Conservation (phyloP, 2,113 vertebrate genomes). For the Carettochelys insculpta region DNA sequence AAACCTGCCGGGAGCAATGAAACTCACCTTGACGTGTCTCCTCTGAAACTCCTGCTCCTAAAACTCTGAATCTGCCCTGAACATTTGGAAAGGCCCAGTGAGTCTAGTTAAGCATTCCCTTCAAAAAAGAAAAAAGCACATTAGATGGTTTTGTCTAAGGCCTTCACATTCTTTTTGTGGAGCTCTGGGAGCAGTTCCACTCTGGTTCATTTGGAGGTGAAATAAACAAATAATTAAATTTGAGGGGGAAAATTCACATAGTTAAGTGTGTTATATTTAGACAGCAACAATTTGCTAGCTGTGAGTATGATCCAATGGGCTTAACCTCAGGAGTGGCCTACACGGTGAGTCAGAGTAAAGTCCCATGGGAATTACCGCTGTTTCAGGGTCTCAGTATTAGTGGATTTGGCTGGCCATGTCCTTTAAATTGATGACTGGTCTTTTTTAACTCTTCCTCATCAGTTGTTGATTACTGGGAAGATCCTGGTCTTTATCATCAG, state of each 20-base stretch:
- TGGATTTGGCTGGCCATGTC: slow-evolving; percentile 11
- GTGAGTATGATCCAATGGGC: slow-evolving; percentile 26
- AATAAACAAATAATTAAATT: slow-evolving; percentile 53
- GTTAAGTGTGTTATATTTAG: not conserved
- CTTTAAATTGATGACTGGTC: slow-evolving; percentile 26
- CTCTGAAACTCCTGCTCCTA: not conserved
- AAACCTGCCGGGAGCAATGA: slow-evolving; percentile 11
- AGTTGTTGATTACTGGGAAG: slow-evolving; percentile 35
- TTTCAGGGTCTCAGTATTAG: slow-evolving; percentile 8
- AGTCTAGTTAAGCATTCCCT: not conserved
- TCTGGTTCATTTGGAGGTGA: slow-evolving; percentile 50
- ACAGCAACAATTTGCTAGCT: slow-evolving; percentile 54
- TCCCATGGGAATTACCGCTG: slow-evolving; percentile 47
- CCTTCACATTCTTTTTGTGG: slow-evolving; percentile 10
- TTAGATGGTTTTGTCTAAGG: slow-evolving; percentile 17
- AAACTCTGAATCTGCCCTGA: slow-evolving; percentile 41
- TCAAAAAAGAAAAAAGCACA: slow-evolving; percentile 6
- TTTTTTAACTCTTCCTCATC: slow-evolving; percentile 45
- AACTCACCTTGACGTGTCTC: slow-evolving; percentile 36
- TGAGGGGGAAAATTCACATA: slow-evolving; percentile 31
- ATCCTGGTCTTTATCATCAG: slow-evolving; percentile 54
- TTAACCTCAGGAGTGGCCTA: slow-evolving; percentile 47
- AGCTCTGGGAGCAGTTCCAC: slow-evolving; percentile 34
- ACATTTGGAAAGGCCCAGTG: slow-evolving; percentile 28
- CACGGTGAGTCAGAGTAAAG: slow-evolving; percentile 45